Evolutionary conservation across 1,140 invertebrate genomes (phyloP), one percentile per base, ranked within the genome.

Genomic region (Pogonomyrmex barbatus): DNA sequence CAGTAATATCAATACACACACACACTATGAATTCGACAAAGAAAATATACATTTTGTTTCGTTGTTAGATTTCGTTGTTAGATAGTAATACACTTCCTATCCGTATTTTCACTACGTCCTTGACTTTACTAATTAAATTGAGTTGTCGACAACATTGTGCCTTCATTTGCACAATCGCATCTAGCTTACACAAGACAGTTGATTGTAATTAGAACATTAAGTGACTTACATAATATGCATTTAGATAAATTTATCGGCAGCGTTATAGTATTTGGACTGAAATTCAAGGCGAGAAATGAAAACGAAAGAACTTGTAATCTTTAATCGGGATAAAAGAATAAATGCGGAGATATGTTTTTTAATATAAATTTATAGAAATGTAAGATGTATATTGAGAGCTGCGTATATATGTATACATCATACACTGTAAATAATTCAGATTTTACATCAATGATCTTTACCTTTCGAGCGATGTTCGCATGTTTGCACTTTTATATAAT

Each of bases 401-500:
- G 58, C 4, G 24, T 45, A 36, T 76, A 62, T 52, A 73, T 17
- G 60, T 73, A 54, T 42, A 42, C 17, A 63, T 36, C 47, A 9
- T 50, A 17, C 12, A 36, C 8, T 82, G 62, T 71, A 71, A 62
- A 81, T 82, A 86, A 71, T 33, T 65, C n/a, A 77, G 50, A 76
- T 60, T 24, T 62, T 68, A 85, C 63, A 65, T 52, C 10, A 39
- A 42, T 68, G 54, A 83, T 47, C 24, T 71, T 73, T 50, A 47
- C 30, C 3, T 63, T 71, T 75, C 68, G 36, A 75, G 30, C 70
- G 70, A 75, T 62, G 9, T 70, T 56, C 12, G 36, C 39, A 67
- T 82, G 14, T 87, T 73, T 84, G 68, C 81, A 85, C 52, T 87
- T 87, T 83, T 87, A 63, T 87, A 71, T 47, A 24, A 60, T 56